phyloP scores from a whole-genome alignment of 2,888 invertebrate species.

The Chrysopilus asiliformis region DNA sequence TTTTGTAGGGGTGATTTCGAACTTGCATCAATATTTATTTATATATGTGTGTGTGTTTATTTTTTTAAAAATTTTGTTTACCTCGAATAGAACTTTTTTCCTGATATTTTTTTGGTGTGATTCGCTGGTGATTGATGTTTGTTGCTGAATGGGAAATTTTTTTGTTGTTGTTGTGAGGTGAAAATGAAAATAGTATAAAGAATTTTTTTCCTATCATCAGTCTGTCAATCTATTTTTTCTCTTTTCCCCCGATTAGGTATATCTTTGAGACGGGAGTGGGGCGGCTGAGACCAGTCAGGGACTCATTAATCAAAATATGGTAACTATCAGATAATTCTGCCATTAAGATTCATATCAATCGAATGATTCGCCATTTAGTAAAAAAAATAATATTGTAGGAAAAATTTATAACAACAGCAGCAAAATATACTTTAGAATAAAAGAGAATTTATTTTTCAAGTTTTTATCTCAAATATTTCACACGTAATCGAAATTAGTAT shows the following conservation, averaged over 20 bases:
- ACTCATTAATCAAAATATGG: constrained; percentile 40
- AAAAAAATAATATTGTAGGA: too few relatives aligned
- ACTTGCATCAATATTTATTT: too few relatives aligned
- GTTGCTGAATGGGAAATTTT: neutral
- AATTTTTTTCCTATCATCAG: constrained; percentile 10
- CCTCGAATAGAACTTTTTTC: constrained; percentile 2
- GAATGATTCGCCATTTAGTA: too few relatives aligned
- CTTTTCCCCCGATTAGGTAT: constrained; percentile 35
- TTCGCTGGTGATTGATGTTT: neutral
- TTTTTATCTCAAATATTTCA: too few relatives aligned
- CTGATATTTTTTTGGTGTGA: neutral
- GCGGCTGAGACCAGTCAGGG: constrained; percentile 41
- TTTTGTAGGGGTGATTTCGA: too few relatives aligned
- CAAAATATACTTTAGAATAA: too few relatives aligned
- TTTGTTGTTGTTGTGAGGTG: neutral
- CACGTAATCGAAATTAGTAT: too few relatives aligned
- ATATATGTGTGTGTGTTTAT: too few relatives aligned
- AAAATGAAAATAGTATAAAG: neutral
- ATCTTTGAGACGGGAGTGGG: constrained; percentile 41
- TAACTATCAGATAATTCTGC: constrained; percentile 34
- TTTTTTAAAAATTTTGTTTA: constrained; percentile 3
- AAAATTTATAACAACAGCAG: too few relatives aligned
- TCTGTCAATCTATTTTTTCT: constrained; percentile 23
- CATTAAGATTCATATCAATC: too few relatives aligned
- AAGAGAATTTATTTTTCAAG: too few relatives aligned